Conservation (phyloP, 2,888 invertebrate genomes). For the Thumatha senex region DNA sequence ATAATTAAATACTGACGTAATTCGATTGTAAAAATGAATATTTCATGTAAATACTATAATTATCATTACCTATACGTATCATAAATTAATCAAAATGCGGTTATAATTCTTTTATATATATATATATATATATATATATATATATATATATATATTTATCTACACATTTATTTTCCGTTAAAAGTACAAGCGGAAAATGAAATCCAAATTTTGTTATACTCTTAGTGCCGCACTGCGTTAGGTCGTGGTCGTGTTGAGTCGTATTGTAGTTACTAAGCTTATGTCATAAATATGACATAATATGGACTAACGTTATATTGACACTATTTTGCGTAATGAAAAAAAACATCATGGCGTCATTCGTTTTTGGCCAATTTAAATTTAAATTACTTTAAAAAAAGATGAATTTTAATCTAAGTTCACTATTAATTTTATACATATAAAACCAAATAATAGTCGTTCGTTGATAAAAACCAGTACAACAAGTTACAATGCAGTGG, state of each 20-base stretch:
- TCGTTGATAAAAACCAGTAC: too few species aligned
- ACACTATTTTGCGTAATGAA: too few species aligned
- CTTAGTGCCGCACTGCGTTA: not conserved
- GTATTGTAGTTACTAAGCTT: not conserved
- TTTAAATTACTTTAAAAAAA: not conserved
- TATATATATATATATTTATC: too few species aligned
- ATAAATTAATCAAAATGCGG: not conserved
- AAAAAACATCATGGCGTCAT: too few species aligned
- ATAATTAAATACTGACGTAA: not conserved
- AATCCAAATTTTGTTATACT: not conserved
- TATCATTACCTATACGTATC: not conserved
- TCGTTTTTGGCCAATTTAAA: too few species aligned
- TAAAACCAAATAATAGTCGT: too few species aligned
- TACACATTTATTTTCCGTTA: not conserved
- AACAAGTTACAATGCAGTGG: too few species aligned
- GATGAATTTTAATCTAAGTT: not conserved
- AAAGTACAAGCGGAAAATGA: not conserved
- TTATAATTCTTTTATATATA: not conserved
- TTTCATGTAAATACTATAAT: too few species aligned
- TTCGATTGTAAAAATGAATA: not conserved
- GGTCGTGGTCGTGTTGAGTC: not conserved
- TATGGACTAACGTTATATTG: too few species aligned
- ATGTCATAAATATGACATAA: too few species aligned
- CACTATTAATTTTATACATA: conserved; percentile 1
- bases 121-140: too few species aligned